These are phyloP conservation scores for Nematolebias whitei DNA, from an alignment of 2,113 vertebrate genomes.

Conservation along the genomic window DNA sequence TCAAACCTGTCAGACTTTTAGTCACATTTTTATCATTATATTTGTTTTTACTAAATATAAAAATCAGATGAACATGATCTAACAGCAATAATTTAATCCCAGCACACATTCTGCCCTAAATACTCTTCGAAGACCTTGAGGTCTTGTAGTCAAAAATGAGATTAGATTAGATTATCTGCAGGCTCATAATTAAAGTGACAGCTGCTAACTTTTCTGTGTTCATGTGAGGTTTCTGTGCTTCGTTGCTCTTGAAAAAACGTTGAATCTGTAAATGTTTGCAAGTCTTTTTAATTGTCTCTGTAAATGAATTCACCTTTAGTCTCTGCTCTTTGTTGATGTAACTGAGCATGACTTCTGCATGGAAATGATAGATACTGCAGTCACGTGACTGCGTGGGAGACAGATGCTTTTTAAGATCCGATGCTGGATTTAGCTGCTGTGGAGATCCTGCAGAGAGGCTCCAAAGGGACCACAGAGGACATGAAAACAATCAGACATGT, in stretches of 20 bases:
- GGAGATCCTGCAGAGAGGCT: slow-evolving; percentile 44
- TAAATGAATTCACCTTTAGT: slow-evolving; percentile 31
- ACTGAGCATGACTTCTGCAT: slow-evolving; percentile 47
- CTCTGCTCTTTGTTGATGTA: slow-evolving; percentile 60
- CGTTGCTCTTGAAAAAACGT: neutral
- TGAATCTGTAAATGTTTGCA: slow-evolving; percentile 19
- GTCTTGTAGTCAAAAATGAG: neutral
- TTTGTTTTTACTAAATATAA: no score
- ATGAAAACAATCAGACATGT: slow-evolving; percentile 14
- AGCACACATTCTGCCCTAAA: fast-evolving
- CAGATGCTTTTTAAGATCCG: slow-evolving; percentile 71
- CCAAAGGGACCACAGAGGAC: slow-evolving; percentile 15
- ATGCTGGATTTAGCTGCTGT: slow-evolving; percentile 61
- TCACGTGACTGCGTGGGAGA: slow-evolving; percentile 69
- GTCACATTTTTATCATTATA: no score
- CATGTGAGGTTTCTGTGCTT: neutral
- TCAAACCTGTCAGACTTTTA: no score
- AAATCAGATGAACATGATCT: neutral
- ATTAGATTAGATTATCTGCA: neutral
- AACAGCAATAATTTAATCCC: neutral
- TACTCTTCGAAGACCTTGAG: neutral
- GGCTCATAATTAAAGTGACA: neutral
- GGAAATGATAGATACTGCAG: slow-evolving; percentile 60
- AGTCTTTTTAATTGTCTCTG: slow-evolving; percentile 25
- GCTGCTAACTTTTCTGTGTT: neutral